Evolutionary conservation across 2,113 vertebrate species (phyloP), one percentile per base, ranked within the genome.

Genomic region (Datnioides undecimradiatus): DNA sequence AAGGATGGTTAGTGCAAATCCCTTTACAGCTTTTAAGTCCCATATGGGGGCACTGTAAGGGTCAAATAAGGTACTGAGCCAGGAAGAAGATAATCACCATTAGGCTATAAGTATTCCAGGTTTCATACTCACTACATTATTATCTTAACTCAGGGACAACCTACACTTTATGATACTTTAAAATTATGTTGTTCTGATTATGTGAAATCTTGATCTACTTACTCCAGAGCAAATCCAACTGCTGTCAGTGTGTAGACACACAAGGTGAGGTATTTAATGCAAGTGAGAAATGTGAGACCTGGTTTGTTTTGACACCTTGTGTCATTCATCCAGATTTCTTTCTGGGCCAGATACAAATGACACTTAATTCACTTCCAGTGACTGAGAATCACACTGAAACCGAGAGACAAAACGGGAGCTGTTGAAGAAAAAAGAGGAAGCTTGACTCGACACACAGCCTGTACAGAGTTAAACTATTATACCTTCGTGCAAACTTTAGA

Each of bases 401-500:
- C 57, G 19, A 41, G 9, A 67, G 60, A 34, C 3, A 25, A 58
- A 16, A 3, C 29, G 8, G 21, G 27, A 70, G 34, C 10, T 40
- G 55, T 8, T 64, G 17, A 21, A 48, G 21, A 38, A 69, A 38
- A 69, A 72, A 40, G 25, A 49, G 40, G 45, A 58, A 85, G 58
- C 12, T 57, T 23, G 49, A 31, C 1, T 36, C 41, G 19, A 70
- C 41, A 70, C 43, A 19, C 45, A 21, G 17, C 10, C 14, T 8
- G 33, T 25, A n/a, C 6, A 71, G 43, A 51, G 21, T 51, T 49
- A 45, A 73, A 59, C 29, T 34, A 16, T 3, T 3, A 34, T 31
- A 21, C 7, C n/a, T 52, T 54, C 38, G 52, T 52, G 25, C 40
- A 51, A 38, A 57, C 17, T 4, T 21, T 21, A n/a, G 40, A 59